Evolutionary conservation across 2,888 invertebrate species (phyloP), one percentile per base, ranked within the genome.

Genomic region (Agriopis aurantiaria): DNA sequence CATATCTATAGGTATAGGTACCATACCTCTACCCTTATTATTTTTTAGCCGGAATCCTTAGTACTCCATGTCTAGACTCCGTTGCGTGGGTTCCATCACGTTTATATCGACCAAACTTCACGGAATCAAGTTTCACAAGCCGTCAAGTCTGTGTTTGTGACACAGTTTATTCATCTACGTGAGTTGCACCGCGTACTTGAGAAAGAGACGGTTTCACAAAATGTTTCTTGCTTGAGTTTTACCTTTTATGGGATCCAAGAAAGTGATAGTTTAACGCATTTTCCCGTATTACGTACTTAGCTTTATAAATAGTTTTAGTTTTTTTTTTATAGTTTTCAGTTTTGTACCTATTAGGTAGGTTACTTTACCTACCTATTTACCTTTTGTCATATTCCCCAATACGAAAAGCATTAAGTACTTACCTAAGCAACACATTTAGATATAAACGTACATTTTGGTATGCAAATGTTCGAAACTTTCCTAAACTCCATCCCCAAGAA

Each of bases 401-500:
- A 33, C 33, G 33, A 33, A 33, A 33, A 3, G 33, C 33, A 33
- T 5, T 33, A 33, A 33, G 1, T 33, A 33, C 3, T 3, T 33
- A 33, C 23, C 23, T 33, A 33, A 33, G 33, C 33, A 33, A 33
- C 33, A 33, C 33, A 33, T 1, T 33, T 33, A 33, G 33, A 33
- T 33, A 33, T 5, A 33, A 33, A 33, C 33, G 33, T 33, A 33
- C 33, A 33, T 33, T 33, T 33, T 33, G 33, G 14, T 69, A 90
- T 91, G 91, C 74, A 86, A 51, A 89, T 92, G 90, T 93, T 90
- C 65, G 77, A 85, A 75, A 75, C 86, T 0, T 80, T 90, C 12
- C 76, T 91, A 0, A 81, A 85, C n/a, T 84, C 88, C 0, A 82
- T 93, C 12, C 93, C 93, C 0, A 88, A 85, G 57, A 88, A 81